phyloP scores from a whole-genome alignment of 1,140 invertebrate species.

The Achatina immaculata region DNA sequence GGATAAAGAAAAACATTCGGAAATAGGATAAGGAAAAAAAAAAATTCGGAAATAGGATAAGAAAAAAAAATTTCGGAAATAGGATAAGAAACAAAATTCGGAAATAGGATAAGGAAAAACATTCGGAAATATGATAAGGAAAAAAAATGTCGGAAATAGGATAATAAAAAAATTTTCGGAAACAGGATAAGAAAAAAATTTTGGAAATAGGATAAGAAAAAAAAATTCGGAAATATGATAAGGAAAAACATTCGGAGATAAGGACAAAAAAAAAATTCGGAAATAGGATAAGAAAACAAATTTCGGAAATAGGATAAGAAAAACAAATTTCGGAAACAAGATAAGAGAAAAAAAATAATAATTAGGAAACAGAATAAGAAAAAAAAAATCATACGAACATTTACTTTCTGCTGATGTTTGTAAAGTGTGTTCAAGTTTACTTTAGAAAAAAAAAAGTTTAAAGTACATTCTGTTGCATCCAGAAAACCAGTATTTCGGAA shows the following conservation, averaged over 20 bases:
- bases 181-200: neutral
- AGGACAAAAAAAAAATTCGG: neutral
- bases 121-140: neutral
- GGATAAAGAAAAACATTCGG: neutral
- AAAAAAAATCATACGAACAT: conserved; percentile 31
- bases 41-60: neutral
- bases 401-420: too few relatives aligned
- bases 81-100: neutral
- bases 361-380: conserved; percentile 9
- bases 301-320: conserved; percentile 9
- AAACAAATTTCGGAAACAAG: neutral
- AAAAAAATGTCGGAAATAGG: neutral
- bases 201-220: neutral
- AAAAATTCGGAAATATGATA: neutral
- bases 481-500: too few relatives aligned
- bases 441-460: too few relatives aligned
- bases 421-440: too few relatives aligned
- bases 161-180: neutral
- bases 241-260: neutral
- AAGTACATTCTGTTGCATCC: too few relatives aligned
- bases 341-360: conserved; percentile 2
- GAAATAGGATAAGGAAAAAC: neutral
- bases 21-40: neutral
- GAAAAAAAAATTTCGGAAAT: neutral
- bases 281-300: neutral